phyloP scores from a whole-genome alignment of 2,113 vertebrate species.

The Forbesichthys agassizii region DNA sequence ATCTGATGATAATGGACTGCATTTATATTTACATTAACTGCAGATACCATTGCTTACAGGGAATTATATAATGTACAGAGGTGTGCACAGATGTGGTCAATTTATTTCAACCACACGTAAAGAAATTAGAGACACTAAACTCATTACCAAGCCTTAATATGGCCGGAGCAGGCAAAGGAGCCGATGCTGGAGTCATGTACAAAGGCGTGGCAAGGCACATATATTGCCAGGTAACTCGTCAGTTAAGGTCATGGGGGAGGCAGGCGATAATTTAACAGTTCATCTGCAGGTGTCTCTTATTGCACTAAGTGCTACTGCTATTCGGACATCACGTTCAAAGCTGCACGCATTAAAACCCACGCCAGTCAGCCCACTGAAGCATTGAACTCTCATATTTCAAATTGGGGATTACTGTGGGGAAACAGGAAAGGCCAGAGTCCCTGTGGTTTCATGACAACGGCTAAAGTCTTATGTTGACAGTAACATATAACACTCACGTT shows the following conservation, averaged over 20 bases:
- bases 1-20: not conserved
- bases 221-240: conserved; percentile 45
- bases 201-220: conserved; percentile 33
- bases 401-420: conserved; percentile 4
- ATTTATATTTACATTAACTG: not conserved
- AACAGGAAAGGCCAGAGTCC: conserved; percentile 16
- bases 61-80: conserved; percentile 26
- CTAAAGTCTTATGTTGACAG: conserved; percentile 5
- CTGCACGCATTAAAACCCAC: not conserved
- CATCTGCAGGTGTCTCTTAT: not conserved
- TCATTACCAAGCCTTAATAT: conserved; percentile 61
- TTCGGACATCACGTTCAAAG: conserved; percentile 1
- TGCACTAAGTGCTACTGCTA: not conserved
- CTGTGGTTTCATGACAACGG: conserved; percentile 43
- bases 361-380: not conserved
- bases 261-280: not conserved
- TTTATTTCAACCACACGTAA: conserved; percentile 48
- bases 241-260: not conserved
- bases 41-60: conserved; percentile 5
- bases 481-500: conserved; percentile 10
- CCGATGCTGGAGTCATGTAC: conserved; percentile 42
- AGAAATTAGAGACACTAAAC: conserved; percentile 67
- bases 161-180: conserved; percentile 41
- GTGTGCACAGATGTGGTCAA: conserved; percentile 8
- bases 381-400: conserved; percentile 23